Percentiles rank a stretch among this genome's conserved stretches.
phyloP scores from a whole-genome alignment of 1,140 invertebrate species.

The Plodia interpunctella region DNA sequence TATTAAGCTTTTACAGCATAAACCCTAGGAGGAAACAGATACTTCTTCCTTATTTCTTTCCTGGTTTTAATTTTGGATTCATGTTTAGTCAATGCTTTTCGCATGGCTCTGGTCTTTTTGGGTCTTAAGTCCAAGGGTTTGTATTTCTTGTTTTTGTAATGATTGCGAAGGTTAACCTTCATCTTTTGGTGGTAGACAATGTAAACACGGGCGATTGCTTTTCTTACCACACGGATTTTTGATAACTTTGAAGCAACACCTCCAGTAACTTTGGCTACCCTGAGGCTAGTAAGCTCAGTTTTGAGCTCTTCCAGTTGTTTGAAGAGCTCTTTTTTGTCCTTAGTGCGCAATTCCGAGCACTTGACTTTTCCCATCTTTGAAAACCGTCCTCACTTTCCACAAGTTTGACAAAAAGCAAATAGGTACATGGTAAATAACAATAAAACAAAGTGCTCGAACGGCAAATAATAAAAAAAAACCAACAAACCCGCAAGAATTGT shows the following conservation, averaged over 20 bases:
- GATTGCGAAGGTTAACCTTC: slow-evolving; percentile 96
- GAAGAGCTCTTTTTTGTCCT: slow-evolving; percentile 97
- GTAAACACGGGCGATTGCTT: slow-evolving; percentile 93
- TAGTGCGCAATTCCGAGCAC: slow-evolving; percentile 95
- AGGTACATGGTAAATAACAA: too few relatives aligned
- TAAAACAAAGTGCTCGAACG: too few relatives aligned
- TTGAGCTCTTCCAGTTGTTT: slow-evolving; percentile 98
- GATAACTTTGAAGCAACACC: slow-evolving; percentile 98
- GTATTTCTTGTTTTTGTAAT: slow-evolving; percentile 97
- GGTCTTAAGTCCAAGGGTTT: slow-evolving; percentile 97
- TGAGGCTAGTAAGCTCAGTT: slow-evolving; percentile 92
- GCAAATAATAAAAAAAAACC: not conserved
- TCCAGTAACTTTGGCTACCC: slow-evolving; percentile 98
- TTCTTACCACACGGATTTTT: slow-evolving; percentile 82
- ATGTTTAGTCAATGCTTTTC: slow-evolving; percentile 90
- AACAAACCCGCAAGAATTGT: not conserved
- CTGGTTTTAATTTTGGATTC: slow-evolving; percentile 91
- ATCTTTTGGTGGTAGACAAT: slow-evolving; percentile 99
- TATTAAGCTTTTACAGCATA: slow-evolving; percentile 96
- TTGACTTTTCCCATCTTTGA: slow-evolving; percentile 87
- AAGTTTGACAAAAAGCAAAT: too few relatives aligned
- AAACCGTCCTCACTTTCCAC: too few relatives aligned
- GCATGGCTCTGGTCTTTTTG: slow-evolving; percentile 96
- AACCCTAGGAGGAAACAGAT: slow-evolving; percentile 91
- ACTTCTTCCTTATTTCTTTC: slow-evolving; percentile 92